These are phyloP conservation scores for Heteromyza rotundicornis DNA, from an alignment of 2,888 invertebrate genomes.

Conservation along the genomic window DNA sequence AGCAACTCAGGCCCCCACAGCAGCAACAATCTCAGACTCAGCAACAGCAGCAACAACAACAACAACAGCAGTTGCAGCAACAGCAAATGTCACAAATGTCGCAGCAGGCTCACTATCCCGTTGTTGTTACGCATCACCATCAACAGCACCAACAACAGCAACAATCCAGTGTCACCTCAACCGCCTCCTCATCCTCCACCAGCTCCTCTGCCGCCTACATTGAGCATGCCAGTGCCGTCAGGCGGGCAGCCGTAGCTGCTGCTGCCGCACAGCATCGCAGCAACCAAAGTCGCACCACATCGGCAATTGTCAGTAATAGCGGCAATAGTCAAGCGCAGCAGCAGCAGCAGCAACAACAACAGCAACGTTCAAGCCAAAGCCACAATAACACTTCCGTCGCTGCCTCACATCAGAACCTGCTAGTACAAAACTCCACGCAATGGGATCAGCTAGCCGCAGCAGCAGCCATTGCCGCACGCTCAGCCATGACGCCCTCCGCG, in stretches of 20 bases:
- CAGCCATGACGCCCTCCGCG: conserved; percentile 45
- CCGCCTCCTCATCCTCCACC: conserved; percentile 26
- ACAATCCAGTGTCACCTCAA: conserved; percentile 17
- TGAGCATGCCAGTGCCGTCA: conserved; percentile 30
- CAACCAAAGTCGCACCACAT: conserved; percentile 50
- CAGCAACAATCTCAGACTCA: conserved; percentile 31
- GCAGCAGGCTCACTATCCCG: conserved; percentile 58
- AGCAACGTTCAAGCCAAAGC: conserved; percentile 13
- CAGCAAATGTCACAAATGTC: conserved; percentile 60
- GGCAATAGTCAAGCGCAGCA: conserved; percentile 36
- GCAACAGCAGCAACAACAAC: conserved; percentile 32
- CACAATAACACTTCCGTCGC: conserved; percentile 31
- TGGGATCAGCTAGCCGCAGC: conserved; percentile 59
- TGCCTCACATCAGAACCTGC: conserved; percentile 39
- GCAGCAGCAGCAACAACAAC: conserved; percentile 12
- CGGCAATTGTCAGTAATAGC: conserved; percentile 42
- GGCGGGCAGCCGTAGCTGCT: conserved; percentile 36
- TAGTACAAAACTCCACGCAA: conserved; percentile 48
- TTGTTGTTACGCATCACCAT: conserved; percentile 44
- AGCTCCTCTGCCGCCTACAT: conserved; percentile 32
- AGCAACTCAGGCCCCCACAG: too few species aligned
- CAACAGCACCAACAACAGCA: conserved; percentile 44
- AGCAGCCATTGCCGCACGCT: conserved; percentile 51
- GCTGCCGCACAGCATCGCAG: conserved; percentile 48
- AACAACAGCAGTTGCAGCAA: conserved; percentile 44